These are phyloP conservation scores for Sebastes matsubarae DNA, from an alignment of 2,797 vertebrate species.

Conservation along the genomic window DNA sequence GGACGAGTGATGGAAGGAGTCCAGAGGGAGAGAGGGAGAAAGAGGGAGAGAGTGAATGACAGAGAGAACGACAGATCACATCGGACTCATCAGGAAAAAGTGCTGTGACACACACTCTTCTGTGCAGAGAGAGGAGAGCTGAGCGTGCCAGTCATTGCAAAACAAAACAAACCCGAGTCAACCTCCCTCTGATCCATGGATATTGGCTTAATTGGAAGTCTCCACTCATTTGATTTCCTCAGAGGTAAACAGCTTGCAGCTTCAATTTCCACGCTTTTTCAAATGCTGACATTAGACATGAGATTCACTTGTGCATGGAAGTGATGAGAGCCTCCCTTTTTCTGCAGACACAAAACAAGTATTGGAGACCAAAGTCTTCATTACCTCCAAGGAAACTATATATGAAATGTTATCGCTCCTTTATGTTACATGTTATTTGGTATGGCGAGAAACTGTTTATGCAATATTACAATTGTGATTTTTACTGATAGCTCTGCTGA, in stretches of 20 bases:
- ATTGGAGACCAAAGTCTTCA: background rate
- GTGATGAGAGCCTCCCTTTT: slow-evolving; percentile 13
- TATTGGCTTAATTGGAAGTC: slow-evolving; percentile 59
- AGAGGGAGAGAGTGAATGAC: slow-evolving; percentile 60
- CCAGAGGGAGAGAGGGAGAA: slow-evolving; percentile 65
- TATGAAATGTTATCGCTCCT: background rate
- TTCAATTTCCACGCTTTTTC: slow-evolving; percentile 28
- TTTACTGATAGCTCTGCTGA: slow-evolving; percentile 5
- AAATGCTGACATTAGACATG: slow-evolving; percentile 36
- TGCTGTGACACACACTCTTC: slow-evolving; percentile 66
- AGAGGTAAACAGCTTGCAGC: slow-evolving; percentile 45
- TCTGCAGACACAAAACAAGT: slow-evolving; percentile 13
- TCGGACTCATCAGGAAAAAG: slow-evolving; percentile 69
- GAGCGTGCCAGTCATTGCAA: slow-evolving; percentile 16
- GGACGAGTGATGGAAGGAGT: slow-evolving; percentile 73
- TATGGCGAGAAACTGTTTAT: background rate
- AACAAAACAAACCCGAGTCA: slow-evolving; percentile 59
- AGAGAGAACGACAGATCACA: slow-evolving; percentile 68
- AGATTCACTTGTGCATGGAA: slow-evolving; percentile 31
- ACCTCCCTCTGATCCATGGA: slow-evolving; percentile 37
- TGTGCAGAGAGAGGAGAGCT: slow-evolving; percentile 29
- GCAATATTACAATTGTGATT: background rate
- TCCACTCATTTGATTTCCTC: slow-evolving; percentile 46
- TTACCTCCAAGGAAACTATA: background rate
- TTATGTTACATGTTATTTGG: slow-evolving; percentile 1